Conservation (phyloP, 2,797 vertebrate genomes). For the Anguilla obscura region DNA sequence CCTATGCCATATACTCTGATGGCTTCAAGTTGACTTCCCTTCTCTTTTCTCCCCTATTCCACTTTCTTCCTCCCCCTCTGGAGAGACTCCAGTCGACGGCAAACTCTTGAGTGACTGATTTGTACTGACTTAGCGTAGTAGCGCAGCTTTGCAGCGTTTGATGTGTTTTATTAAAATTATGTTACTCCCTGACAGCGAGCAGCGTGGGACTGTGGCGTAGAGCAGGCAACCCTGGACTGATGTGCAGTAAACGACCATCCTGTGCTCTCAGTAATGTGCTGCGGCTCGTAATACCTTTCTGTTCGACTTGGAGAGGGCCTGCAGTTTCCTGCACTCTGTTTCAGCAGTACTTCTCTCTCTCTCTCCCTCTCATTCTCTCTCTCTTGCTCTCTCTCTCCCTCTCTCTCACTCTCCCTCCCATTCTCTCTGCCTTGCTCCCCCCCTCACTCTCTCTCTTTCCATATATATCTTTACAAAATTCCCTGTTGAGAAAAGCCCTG, state of each 20-base stretch:
- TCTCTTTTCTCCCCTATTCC: background rate
- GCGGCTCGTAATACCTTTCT: background rate
- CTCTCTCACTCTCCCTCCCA: no score
- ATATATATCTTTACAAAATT: slow-evolving; percentile 50
- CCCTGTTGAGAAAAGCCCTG: background rate
- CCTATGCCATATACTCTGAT: background rate
- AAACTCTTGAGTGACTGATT: background rate
- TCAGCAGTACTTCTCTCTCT: background rate
- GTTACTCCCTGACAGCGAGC: background rate
- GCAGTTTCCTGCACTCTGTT: background rate
- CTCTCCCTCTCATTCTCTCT: background rate
- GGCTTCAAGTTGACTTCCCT: background rate
- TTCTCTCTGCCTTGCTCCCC: no score
- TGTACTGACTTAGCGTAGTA: background rate
- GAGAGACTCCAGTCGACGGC: background rate
- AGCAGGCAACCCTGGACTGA: background rate
- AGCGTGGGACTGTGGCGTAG: background rate
- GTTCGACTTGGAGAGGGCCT: background rate
- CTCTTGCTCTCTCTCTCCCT: background rate
- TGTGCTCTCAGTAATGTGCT: background rate
- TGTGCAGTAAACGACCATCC: background rate
- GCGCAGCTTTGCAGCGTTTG: background rate
- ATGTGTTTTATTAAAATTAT: slow-evolving; percentile 7
- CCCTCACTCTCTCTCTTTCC: background rate
- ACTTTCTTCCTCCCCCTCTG: background rate